Base-by-base conservation (phyloP, 1,140 invertebrate species). In the Oreohelix idahoensis region DNA sequence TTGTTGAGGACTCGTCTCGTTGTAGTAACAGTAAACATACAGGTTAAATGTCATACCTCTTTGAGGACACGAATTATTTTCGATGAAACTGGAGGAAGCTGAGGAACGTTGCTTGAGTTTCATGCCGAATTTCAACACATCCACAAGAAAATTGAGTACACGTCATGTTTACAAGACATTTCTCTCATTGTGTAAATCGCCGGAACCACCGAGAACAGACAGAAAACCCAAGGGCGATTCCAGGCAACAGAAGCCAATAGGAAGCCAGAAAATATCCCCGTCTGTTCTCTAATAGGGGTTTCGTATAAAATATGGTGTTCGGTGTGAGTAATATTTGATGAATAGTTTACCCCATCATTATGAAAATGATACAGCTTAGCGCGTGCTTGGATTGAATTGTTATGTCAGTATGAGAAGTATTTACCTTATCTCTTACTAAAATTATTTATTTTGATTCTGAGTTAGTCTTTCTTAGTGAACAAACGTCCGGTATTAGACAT, bases 261-360 rank as follows among this genome's bases (percentile, higher is more conserved):
- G 75, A 70, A 35, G 63, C 36, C 63, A 70, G 82, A 38, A 69
- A 83, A 69, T 78, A 78, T 51, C n/a, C 49, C n/a, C 39, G 17
- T 76, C 29, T 80, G 36, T 51, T 79, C 39, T 39, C 66, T 71
- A 32, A n/a, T 17, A 20, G 42, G 42, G 53, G n/a, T 71, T 66
- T 35, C n/a, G 32, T 17, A 45, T 38, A 17, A 5, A 32, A 20
- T 71, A 69, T 39, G 42, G 53, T 83, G 53, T n/a, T 26, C 51
- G 23, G 73, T 26, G 49, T 76, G 36, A 23, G 53, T 42, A 8
- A 69, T 13, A 83, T 51, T 39, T 53, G 35, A 23, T 49, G 17
- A 11, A 49, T 49, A n/a, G n/a, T n/a, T n/a, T n/a, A n/a, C n/a
- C n/a, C n/a, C n/a, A n/a, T n/a, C n/a, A n/a, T n/a, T n/a, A n/a